A percentile compares a stretch with the other conserved stretches of the same genome.
Conservation (phyloP, 2,113 vertebrate genomes). For the Datnioides undecimradiatus region DNA sequence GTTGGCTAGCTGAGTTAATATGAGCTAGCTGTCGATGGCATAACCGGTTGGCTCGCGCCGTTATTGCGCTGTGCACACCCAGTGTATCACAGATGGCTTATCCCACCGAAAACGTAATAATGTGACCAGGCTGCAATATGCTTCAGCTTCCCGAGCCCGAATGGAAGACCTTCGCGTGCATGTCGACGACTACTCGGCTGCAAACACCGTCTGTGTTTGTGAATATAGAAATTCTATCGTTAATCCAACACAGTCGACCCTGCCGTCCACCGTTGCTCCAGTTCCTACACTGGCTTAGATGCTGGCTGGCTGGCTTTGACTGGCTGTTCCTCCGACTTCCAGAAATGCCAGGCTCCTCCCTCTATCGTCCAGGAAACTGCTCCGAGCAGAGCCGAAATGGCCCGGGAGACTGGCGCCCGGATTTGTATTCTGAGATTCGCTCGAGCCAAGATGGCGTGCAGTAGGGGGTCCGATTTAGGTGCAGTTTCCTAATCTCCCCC, state of each 20-base stretch:
- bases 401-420: background rate
- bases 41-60: constrained; percentile 65
- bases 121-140: constrained; percentile 42
- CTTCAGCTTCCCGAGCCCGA: constrained; percentile 67
- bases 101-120: constrained; percentile 54
- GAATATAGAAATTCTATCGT: constrained; percentile 35
- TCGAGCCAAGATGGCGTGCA: constrained; percentile 81
- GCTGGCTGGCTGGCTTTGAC: constrained; percentile 79
- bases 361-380: constrained; percentile 77
- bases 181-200: constrained; percentile 35
- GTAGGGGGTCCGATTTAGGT: constrained; percentile 38
- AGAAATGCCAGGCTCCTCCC: constrained; percentile 82
- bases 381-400: constrained; percentile 78
- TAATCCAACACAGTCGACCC: constrained; percentile 46
- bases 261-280: constrained; percentile 68
- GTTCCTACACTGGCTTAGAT: constrained; percentile 68
- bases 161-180: constrained; percentile 48
- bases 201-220: constrained; percentile 25
- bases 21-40: constrained; percentile 58
- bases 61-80: constrained; percentile 73
- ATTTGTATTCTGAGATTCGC: background rate
- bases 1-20: constrained; percentile 61
- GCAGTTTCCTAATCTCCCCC: constrained; percentile 80
- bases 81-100: constrained; percentile 67
- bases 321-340: constrained; percentile 77